A percentile compares a stretch with the other conserved stretches of the same genome.
Conservation (phyloP, 2,797 vertebrate species). For the Mionectes olivaceus region DNA sequence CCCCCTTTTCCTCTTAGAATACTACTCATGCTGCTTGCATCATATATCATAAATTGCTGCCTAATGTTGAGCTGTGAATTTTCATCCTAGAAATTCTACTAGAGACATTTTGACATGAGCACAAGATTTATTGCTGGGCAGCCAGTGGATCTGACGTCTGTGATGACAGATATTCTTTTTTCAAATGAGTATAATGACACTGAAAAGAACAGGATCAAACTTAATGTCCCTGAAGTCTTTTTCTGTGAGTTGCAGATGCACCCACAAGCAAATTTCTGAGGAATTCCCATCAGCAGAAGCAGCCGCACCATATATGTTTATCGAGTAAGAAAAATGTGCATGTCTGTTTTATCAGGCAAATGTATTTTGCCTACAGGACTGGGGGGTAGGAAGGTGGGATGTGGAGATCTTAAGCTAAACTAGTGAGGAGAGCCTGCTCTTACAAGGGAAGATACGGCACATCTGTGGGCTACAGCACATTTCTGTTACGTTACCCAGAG, state of each 20-base stretch:
- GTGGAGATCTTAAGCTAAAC: neutral
- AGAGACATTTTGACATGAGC: constrained; percentile 29
- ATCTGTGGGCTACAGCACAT: constrained; percentile 3
- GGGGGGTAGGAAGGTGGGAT: neutral
- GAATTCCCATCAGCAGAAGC: neutral
- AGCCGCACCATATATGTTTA: neutral
- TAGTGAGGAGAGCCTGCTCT: neutral
- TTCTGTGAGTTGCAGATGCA: neutral
- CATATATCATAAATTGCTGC: constrained; percentile 28
- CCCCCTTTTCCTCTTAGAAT: neutral
- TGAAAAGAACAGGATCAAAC: neutral
- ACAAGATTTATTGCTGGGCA: constrained; percentile 41
- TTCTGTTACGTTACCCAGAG: constrained; percentile 30
- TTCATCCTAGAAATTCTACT: constrained; percentile 29
- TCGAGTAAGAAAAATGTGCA: neutral
- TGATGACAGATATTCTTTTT: constrained; percentile 18
- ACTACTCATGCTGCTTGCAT: neutral
- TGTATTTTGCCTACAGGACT: accelerated
- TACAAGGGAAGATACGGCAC: neutral
- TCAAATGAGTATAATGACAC: constrained; percentile 29
- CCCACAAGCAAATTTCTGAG: neutral
- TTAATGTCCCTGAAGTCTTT: neutral
- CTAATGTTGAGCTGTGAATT: constrained; percentile 27
- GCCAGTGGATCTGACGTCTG: neutral
- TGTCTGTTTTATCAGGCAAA: neutral